Evolutionary conservation across 53 echinoderm and acorn worm genomes (phyloP).

Genomic region (Antedon mediterranea): DNA sequence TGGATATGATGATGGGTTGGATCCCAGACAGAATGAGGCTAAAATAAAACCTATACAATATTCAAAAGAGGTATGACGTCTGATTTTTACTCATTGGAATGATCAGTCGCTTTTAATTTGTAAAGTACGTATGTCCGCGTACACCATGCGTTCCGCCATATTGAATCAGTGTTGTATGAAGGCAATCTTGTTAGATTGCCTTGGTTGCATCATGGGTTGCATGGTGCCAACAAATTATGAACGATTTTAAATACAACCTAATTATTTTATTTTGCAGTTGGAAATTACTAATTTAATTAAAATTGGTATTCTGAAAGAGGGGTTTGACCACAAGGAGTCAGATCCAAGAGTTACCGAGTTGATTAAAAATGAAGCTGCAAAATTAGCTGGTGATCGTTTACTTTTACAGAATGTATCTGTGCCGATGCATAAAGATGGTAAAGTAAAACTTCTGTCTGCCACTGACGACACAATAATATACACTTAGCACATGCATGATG

Average conservation of each 20-base stretch:
- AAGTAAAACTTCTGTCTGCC: neutral
- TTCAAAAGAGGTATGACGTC: slow-evolving; percentile 19
- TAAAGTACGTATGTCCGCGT: too few relatives aligned
- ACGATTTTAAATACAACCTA: too few relatives aligned
- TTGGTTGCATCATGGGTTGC: too few relatives aligned
- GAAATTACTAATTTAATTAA: neutral
- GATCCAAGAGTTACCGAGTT: slow-evolving; percentile 40
- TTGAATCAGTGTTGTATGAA: too few relatives aligned
- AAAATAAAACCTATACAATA: slow-evolving; percentile 11
- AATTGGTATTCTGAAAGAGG: slow-evolving; percentile 61
- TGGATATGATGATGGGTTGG: slow-evolving; percentile 30
- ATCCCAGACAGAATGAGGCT: slow-evolving; percentile 13
- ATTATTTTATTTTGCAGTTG: neutral
- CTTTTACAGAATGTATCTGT: slow-evolving; percentile 21
- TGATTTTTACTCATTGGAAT: neutral
- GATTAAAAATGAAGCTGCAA: neutral
- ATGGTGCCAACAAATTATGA: too few relatives aligned
- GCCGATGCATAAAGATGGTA: slow-evolving; percentile 28
- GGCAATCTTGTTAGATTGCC: too few relatives aligned
- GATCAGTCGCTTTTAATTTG: too few relatives aligned
- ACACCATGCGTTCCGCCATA: too few relatives aligned
- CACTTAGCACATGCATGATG: too few relatives aligned
- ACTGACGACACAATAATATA: too few relatives aligned
- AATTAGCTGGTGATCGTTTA: neutral
- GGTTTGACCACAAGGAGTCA: slow-evolving; percentile 25